phyloP scores from a whole-genome alignment of 2,888 invertebrate genomes.

The Parnassius glacialis region DNA sequence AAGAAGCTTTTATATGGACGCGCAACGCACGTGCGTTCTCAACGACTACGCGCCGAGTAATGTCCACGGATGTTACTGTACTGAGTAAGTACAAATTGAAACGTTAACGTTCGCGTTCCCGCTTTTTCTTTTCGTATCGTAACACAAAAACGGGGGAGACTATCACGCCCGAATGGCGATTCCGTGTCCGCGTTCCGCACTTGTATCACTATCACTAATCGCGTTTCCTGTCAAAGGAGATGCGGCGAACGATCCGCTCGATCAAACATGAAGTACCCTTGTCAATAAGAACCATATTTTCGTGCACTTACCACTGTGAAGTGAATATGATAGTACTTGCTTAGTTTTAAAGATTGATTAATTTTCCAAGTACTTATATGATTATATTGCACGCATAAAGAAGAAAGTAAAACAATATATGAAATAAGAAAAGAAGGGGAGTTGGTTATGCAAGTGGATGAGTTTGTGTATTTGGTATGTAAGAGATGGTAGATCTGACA shows the following conservation, averaged over 20 bases:
- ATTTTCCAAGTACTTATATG: background rate
- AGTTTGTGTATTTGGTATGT: too few species aligned
- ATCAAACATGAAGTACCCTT: constrained; percentile 1
- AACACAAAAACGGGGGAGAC: constrained; percentile 17
- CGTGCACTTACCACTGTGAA: constrained; percentile 3
- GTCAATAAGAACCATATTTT: constrained; percentile 10
- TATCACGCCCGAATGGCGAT: constrained; percentile 28
- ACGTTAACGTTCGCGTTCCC: constrained; percentile 26
- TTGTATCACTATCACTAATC: constrained; percentile 42
- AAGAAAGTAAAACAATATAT: too few species aligned
- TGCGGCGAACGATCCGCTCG: constrained; percentile 31
- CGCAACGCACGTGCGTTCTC: constrained; percentile 44
- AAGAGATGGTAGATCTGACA: too few species aligned
- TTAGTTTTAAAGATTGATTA: constrained; percentile 1
- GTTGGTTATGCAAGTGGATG: too few species aligned
- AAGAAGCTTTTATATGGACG: constrained; percentile 1
- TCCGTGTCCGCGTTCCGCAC: constrained; percentile 48
- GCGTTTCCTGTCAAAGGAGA: constrained; percentile 29
- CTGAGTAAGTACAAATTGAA: background rate
- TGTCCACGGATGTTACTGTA: constrained; percentile 32
- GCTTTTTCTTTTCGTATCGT: constrained; percentile 36
- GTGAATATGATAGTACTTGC: constrained; percentile 1
- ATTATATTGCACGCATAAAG: too few species aligned
- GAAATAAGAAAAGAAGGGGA: too few species aligned
- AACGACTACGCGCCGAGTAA: constrained; percentile 41